Evolutionary conservation across 53 echinoderm and acorn worm species (phyloP), one percentile per base, ranked within the genome.

Genomic region (Zoroaster sp.): DNA sequence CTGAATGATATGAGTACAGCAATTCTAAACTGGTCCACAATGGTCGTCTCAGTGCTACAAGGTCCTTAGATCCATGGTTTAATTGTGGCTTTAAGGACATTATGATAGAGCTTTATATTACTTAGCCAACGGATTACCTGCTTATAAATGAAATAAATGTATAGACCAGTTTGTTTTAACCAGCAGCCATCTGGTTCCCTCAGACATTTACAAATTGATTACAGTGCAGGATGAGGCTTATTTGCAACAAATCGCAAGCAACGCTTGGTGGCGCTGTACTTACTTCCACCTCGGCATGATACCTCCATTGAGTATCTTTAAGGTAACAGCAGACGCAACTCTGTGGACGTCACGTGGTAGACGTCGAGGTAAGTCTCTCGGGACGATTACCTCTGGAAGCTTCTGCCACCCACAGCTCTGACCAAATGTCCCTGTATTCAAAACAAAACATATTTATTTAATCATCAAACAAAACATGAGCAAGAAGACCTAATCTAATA

Each of bases 261-360:
- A 6, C 18, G 30, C 36, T 35, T 5, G 17, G 36, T 14, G 70
- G 36, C 37, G 37, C 63, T 28, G 23, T n/a, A 81, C 94, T 87
- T 88, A 97, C 98, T 92, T 94, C 98, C 98, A 97, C 77, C 89
- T 92, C 35, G 98, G 94, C 75, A 90, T 94, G 43, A 83, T 91
- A 13, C 98, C 98, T 46, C 98, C 98, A 66, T 97, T 97, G 28
- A 97, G 83, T 18, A 97, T 95, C 78, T 97, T 97, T 15, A 97
- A 88, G 0, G 98, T 97, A 34, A 95, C 83, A 31, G 98, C 98
- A 25, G 98, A 97, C 2, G 98, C 98, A 0, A 97, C 95, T 34
- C 98, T 67, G 69, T 97, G 93, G 25, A 97, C 91, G 80, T 97
- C 98, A 17, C 95, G 90, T n/a, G 98, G 98, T 68, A 95, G 90